Evolutionary conservation across 2,888 invertebrate species (phyloP).

Genomic region (Acanthosepion lycidas): DNA sequence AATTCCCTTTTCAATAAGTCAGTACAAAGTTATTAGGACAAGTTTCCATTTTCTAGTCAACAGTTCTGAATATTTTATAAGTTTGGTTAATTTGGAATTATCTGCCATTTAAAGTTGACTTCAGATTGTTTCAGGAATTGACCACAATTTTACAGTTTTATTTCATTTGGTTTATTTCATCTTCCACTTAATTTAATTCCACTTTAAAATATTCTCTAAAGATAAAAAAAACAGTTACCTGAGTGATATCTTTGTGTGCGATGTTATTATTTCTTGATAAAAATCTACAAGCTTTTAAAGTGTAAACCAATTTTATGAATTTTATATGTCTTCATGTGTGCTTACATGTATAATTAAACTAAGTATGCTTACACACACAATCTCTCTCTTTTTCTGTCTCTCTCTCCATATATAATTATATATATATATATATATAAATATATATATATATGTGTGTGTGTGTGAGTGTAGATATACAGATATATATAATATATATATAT

Average conservation of each 20-base stretch:
- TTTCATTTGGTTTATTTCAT: neutral
- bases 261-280: neutral
- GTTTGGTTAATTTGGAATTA: neutral
- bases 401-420: too few relatives aligned
- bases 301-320: neutral
- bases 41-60: neutral
- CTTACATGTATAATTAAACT: neutral
- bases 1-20: neutral
- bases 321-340: neutral
- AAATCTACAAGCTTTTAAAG: neutral
- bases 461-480: too few relatives aligned
- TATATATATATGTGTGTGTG: too few relatives aligned
- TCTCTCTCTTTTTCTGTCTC: too few relatives aligned
- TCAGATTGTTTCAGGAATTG: neutral
- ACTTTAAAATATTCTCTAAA: neutral
- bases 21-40: neutral
- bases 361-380: too few relatives aligned
- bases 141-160: neutral
- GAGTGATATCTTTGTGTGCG: neutral
- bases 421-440: too few relatives aligned
- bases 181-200: too few relatives aligned
- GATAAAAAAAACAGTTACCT: neutral
- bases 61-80: conserved; percentile 6
- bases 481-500: too few relatives aligned
- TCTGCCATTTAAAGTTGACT: neutral